A percentile compares a stretch with the other conserved stretches of the same genome.
Evolutionary conservation across 2,797 vertebrate genomes (phyloP).

Genomic region (Otolemur crassicaudatus): DNA sequence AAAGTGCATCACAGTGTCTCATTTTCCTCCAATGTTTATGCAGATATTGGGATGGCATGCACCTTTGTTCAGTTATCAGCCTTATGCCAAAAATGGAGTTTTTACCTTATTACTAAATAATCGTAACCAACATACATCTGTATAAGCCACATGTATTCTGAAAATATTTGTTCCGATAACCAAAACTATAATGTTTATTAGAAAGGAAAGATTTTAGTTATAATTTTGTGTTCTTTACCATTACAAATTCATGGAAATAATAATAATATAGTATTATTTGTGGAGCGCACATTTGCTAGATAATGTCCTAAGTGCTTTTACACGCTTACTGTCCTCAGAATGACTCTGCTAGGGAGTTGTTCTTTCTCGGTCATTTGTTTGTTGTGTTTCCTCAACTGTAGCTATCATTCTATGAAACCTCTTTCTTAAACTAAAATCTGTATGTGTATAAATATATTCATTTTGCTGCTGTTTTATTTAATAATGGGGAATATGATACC

Average conservation of each 20-base stretch:
- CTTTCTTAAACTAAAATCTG: slow-evolving; percentile 38
- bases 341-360: not conserved
- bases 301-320: not conserved
- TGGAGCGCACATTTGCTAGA: not conserved
- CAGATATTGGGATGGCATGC: not conserved
- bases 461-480: slow-evolving; percentile 50
- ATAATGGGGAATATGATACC: slow-evolving; percentile 38
- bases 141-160: not conserved
- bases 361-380: not conserved
- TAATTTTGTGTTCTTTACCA: not conserved
- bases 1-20: not conserved
- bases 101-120: not conserved
- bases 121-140: not conserved
- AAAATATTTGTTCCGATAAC: not conserved
- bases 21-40: not conserved
- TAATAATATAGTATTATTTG: not conserved
- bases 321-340: not conserved
- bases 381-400: not conserved
- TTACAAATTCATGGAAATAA: not conserved
- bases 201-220: not conserved
- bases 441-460: slow-evolving; percentile 14
- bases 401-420: not conserved
- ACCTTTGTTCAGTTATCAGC: not conserved
- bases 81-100: not conserved
- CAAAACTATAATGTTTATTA: not conserved